These are phyloP conservation scores for Branchipolynoe longqiensis DNA, from an alignment of 2,888 invertebrate genomes.

Conservation along the genomic window DNA sequence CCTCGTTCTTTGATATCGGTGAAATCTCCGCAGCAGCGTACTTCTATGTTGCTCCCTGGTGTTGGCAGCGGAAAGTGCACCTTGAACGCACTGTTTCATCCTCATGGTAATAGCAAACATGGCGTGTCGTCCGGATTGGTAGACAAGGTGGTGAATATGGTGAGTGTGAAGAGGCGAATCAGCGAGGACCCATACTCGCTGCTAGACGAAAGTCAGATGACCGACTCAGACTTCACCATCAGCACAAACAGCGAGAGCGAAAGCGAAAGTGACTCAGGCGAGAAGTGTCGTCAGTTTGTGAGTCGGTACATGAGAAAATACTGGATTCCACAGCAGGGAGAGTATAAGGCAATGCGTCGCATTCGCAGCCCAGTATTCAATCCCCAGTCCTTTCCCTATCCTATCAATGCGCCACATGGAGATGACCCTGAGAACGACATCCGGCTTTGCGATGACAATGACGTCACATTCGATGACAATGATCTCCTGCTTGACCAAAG, in stretches of 20 bases:
- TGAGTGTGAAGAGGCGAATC: background rate
- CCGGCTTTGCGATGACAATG: background rate
- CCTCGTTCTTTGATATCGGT: background rate
- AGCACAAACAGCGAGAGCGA: constrained; percentile 24
- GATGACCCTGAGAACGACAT: constrained; percentile 30
- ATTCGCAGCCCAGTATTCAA: background rate
- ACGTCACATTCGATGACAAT: constrained; percentile 3
- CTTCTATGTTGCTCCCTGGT: too few relatives aligned
- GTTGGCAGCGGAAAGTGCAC: too few relatives aligned
- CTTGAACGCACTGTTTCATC: too few relatives aligned
- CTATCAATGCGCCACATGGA: constrained; percentile 4
- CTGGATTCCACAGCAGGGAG: background rate
- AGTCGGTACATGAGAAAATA: constrained; percentile 24
- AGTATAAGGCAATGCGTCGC: constrained; percentile 21
- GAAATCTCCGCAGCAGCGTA: too few relatives aligned
- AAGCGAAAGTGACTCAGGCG: background rate
- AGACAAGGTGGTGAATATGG: background rate
- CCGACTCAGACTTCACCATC: background rate
- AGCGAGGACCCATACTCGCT: constrained; percentile 10
- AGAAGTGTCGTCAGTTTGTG: constrained; percentile 24
- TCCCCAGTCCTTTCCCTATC: too few relatives aligned
- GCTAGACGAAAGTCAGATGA: constrained; percentile 11
- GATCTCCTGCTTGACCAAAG: background rate
- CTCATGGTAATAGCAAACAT: background rate
- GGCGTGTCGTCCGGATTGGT: background rate